Conservation (phyloP, 2,888 invertebrate species). For the Leuctra nigra region DNA sequence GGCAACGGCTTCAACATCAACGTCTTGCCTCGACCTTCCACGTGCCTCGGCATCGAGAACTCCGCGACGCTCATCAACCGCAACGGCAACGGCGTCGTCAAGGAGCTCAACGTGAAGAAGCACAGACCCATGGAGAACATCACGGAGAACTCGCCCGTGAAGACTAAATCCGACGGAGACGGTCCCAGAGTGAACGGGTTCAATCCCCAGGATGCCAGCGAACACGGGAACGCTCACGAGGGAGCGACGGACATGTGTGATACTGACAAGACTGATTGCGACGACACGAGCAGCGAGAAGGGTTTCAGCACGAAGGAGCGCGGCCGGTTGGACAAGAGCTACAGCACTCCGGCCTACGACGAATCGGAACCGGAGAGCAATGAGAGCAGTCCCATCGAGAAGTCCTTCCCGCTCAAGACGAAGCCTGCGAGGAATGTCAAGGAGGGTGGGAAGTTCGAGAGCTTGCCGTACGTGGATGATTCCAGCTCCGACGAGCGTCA, state of each 20-base stretch:
- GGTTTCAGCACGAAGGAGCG: constrained; percentile 36
- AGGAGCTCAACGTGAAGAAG: constrained; percentile 29
- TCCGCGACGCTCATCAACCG: constrained; percentile 16
- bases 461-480: not conserved
- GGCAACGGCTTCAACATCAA: constrained; percentile 65
- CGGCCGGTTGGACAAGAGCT: constrained; percentile 67
- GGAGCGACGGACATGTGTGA: not conserved
- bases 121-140: constrained; percentile 17
- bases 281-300: not conserved
- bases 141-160: constrained; percentile 6
- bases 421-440: not conserved
- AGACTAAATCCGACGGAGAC: not conserved
- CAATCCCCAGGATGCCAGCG: not conserved
- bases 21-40: constrained; percentile 54
- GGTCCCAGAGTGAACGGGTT: not conserved
- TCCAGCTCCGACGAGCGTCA: not conserved
- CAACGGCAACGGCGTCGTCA: not conserved
- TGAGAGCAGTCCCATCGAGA: constrained; percentile 12
- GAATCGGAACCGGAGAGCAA: constrained; percentile 39
- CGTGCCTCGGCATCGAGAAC: constrained; percentile 50
- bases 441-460: not conserved
- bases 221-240: not conserved
- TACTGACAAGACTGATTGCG: constrained; percentile 4
- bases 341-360: constrained; percentile 78
- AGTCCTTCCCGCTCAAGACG: constrained; percentile 8